Conservation (phyloP, 2,113 vertebrate genomes). For the Hippoglossus stenolepis region DNA sequence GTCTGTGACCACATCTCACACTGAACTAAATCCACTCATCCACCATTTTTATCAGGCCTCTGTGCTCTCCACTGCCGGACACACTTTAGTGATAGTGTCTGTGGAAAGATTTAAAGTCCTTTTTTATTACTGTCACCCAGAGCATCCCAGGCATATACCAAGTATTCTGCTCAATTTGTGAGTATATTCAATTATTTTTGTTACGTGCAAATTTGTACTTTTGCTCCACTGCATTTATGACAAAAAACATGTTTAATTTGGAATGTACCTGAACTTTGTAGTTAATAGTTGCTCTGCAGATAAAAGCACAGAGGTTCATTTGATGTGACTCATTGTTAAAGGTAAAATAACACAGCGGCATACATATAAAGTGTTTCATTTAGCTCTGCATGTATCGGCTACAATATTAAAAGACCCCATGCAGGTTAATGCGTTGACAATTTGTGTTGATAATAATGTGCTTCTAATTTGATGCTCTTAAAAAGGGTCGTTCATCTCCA, state of each 20-base stretch:
- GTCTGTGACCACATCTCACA: slow-evolving; percentile 30
- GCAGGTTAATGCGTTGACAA: background rate
- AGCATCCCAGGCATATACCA: no score
- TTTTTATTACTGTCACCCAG: background rate
- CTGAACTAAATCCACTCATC: slow-evolving; percentile 60
- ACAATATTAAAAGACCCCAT: background rate
- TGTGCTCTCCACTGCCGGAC: slow-evolving; percentile 12
- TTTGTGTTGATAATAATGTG: background rate
- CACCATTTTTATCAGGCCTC: slow-evolving; percentile 47
- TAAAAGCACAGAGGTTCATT: background rate
- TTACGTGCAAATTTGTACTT: no score
- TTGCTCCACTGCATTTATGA: no score
- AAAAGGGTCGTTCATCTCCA: background rate
- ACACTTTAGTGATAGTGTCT: slow-evolving; percentile 42
- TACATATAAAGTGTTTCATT: background rate
- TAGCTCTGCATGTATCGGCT: background rate
- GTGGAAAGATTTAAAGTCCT: slow-evolving; percentile 20
- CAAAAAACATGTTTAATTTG: no score
- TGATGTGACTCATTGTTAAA: background rate
- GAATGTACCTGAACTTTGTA: no score
- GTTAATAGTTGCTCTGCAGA: background rate
- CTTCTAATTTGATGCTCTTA: background rate
- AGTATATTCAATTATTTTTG: no score
- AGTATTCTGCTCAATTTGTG: no score
- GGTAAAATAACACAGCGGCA: background rate